Percentiles rank a stretch among this genome's conserved stretches.
These are phyloP conservation scores for Ceratina calcarata DNA, from an alignment of 1,140 invertebrate species.

Conservation along the genomic window DNA sequence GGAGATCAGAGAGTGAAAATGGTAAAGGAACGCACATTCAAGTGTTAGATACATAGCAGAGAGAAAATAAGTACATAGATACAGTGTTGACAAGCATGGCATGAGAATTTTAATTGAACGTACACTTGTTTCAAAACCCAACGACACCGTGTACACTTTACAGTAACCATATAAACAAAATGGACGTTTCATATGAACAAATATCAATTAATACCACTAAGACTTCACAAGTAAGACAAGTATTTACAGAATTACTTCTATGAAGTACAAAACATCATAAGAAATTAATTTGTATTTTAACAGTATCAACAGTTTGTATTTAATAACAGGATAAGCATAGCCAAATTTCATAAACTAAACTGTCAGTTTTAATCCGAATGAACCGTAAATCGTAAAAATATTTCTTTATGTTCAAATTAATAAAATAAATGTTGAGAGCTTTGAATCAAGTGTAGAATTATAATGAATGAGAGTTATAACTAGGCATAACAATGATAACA, in stretches of 20 bases:
- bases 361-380: not conserved
- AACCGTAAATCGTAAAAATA: not conserved
- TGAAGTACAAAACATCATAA: not conserved
- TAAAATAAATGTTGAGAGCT: constrained; percentile 29
- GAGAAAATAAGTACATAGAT: constrained; percentile 77
- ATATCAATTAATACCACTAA: not conserved
- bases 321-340: not conserved
- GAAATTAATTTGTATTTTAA: not conserved
- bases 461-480: constrained; percentile 50
- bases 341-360: not conserved
- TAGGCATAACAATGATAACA: constrained; percentile 59
- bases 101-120: constrained; percentile 71
- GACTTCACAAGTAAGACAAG: too few species aligned
- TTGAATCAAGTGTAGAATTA: constrained; percentile 61
- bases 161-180: not conserved
- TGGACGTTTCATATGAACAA: not conserved
- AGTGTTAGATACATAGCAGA: constrained; percentile 78
- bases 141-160: constrained; percentile 37
- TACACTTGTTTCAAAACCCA: constrained; percentile 74
- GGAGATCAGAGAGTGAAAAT: constrained; percentile 68
- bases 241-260: not conserved
- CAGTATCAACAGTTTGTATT: not conserved
- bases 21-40: constrained; percentile 77
- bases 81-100: constrained; percentile 78
- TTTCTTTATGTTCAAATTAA: not conserved